Evolutionary conservation across 2,797 vertebrate species (phyloP), one percentile per base, ranked within the genome.

Genomic region (Jordanella pulchra): DNA sequence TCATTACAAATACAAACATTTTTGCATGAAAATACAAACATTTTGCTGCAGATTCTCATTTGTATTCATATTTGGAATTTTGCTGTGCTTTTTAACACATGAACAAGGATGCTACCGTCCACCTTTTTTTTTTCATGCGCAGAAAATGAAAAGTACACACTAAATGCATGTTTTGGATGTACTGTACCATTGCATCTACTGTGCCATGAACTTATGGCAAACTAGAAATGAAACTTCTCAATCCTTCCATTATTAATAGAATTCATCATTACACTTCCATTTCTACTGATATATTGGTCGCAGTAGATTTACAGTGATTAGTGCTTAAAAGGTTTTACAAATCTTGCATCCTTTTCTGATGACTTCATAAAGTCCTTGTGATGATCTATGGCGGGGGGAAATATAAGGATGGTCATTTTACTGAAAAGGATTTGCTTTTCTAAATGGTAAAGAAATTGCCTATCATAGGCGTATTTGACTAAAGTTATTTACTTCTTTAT

Each of bases 401-500:
- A n/a, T n/a, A n/a, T 35, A 39, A 60, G 32, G 35, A 61, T n/a
- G 4, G 32, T 61, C 32, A 42, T 42, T n/a, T 61, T n/a, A 42
- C 60, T 63, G 39, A 63, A 35, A 63, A 42, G n/a, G 23, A 42
- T 1, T 25, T 63, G 42, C 25, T 63, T 63, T n/a, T 13, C 11
- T 63, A 25, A 63, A 15, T 27, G 25, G 12, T 7, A 39, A 61
- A 61, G 23, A 61, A 39, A n/a, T 54, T 11, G 32, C 32, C 12
- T 61, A n/a, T 39, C 23, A 39, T 39, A 58, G 23, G 53, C n/a
- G 28, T 23, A 71, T 68, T 28, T 25, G 27, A 28, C 58, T 9
- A 27, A 39, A 15, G 18, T 54, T 23, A 27, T 21, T 23, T 63
- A 67, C 47, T 72, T 39, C 14, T 48, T 76, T 25, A 44, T 64